Conservation (phyloP, 2,113 vertebrate genomes). For the Ivindomyrus marchei region DNA sequence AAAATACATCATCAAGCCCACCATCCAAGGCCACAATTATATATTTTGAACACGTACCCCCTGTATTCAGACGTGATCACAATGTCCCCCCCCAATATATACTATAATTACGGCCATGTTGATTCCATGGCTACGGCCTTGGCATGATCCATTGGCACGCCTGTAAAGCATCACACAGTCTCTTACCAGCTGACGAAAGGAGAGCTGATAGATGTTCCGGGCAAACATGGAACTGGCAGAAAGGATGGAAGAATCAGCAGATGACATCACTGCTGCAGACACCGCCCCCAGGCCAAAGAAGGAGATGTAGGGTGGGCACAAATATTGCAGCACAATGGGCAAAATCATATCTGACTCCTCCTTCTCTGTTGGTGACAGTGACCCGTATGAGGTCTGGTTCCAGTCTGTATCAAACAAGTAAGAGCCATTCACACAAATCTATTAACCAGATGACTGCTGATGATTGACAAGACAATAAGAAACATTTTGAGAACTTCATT, state of each 20-base stretch:
- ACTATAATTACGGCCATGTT: neutral
- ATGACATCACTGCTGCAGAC: conserved; percentile 95
- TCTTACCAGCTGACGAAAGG: conserved; percentile 90
- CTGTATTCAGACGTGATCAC: neutral
- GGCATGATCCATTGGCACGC: neutral
- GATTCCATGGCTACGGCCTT: neutral
- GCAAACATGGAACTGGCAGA: conserved; percentile 98
- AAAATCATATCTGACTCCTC: conserved; percentile 91
- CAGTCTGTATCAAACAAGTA: conserved; percentile 64
- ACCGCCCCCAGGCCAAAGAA: conserved; percentile 92
- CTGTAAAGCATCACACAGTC: neutral
- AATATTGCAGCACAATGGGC: conserved; percentile 88
- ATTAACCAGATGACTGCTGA: neutral
- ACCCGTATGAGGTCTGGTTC: conserved; percentile 82
- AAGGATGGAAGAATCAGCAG: conserved; percentile 92
- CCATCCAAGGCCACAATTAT: neutral
- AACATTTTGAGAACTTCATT: neutral
- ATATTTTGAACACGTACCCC: too few species aligned
- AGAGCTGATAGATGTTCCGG: conserved; percentile 90
- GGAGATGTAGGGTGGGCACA: conserved; percentile 84
- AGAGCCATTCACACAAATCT: neutral
- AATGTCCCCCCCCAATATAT: neutral
- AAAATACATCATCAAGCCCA: neutral
- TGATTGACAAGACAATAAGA: neutral
- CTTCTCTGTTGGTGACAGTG: conserved; percentile 67